Conservation (phyloP, 2,888 invertebrate species). For the Agrochola lota region DNA sequence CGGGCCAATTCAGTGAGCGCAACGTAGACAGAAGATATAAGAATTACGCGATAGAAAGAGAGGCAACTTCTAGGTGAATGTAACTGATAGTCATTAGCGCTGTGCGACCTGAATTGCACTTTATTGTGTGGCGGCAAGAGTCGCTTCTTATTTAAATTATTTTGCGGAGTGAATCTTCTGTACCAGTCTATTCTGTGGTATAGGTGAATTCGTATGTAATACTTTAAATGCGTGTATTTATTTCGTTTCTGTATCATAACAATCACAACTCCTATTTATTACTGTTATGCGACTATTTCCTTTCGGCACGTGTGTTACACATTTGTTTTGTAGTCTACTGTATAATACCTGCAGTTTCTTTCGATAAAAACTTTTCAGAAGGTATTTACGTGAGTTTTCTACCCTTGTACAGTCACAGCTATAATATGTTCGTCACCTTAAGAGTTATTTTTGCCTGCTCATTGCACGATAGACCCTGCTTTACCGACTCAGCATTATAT, state of each 20-base stretch:
- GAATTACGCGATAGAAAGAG: no score
- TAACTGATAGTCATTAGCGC: no score
- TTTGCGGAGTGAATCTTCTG: no score
- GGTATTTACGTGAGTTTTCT: not conserved
- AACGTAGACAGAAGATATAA: no score
- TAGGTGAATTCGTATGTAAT: conserved; percentile 46
- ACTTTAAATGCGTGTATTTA: conserved; percentile 40
- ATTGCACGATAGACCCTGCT: not conserved
- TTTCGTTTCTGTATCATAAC: conserved; percentile 48
- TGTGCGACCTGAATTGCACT: no score
- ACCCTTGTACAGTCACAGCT: not conserved
- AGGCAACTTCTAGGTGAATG: no score
- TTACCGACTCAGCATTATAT: not conserved
- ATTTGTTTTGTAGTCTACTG: not conserved
- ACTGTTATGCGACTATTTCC: conserved; percentile 23
- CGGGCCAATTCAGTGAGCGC: no score
- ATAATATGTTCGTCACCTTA: not conserved
- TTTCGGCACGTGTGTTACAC: conserved; percentile 7
- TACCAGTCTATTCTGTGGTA: not conserved
- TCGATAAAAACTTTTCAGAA: not conserved
- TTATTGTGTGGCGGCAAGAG: no score
- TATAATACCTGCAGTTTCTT: not conserved
- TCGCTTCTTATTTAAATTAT: no score
- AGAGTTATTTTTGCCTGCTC: not conserved
- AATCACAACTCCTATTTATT: conserved; percentile 48